Percentiles rank a stretch among this genome's conserved stretches.
Conservation (phyloP, 2,113 vertebrate genomes). For the Corythornis madagascariensis region DNA sequence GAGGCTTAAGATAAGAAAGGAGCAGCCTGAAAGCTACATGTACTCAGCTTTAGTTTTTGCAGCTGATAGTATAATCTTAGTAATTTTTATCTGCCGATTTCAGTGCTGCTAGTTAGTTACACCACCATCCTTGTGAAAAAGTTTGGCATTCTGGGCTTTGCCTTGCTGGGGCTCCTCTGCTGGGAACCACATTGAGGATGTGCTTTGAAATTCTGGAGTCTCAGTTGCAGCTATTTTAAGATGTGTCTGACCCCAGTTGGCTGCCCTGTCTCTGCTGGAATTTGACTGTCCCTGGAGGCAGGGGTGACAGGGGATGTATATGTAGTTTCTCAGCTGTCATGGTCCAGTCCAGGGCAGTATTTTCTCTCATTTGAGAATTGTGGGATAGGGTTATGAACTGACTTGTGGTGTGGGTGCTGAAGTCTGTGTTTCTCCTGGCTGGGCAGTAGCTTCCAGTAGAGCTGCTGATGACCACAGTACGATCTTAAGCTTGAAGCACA, state of each 20-base stretch:
- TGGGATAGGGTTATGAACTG: background rate
- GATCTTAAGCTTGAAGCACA: background rate
- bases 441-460: background rate
- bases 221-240: conserved; percentile 30
- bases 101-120: background rate
- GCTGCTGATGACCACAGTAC: background rate
- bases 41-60: background rate
- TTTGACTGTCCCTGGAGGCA: background rate
- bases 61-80: background rate
- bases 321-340: background rate
- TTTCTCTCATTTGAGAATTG: background rate
- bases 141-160: background rate
- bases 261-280: background rate
- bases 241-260: background rate
- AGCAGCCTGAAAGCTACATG: background rate
- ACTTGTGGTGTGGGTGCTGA: background rate
- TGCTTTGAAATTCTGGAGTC: background rate
- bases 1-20: background rate
- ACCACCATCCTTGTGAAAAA: background rate
- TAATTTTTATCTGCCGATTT: background rate
- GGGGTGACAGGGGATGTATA: background rate
- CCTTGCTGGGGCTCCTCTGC: background rate
- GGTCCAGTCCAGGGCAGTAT: background rate
- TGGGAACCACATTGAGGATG: background rate
- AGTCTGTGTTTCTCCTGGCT: background rate